These are phyloP conservation scores for Melanocharis versteri DNA, from an alignment of 2,113 vertebrate genomes.

Conservation along the genomic window DNA sequence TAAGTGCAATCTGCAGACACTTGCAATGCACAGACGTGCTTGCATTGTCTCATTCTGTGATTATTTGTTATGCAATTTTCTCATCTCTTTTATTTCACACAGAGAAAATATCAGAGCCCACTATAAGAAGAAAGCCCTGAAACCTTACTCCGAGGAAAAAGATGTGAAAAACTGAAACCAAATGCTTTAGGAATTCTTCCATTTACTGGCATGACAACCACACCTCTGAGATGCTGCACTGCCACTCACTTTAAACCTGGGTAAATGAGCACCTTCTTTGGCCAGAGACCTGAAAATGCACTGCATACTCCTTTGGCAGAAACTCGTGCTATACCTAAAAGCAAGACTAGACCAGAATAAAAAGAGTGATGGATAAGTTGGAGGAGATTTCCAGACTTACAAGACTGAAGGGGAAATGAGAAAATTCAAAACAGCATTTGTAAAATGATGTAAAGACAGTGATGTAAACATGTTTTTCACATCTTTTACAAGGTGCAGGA, in stretches of 20 bases:
- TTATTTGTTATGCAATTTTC: background rate
- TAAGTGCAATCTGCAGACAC: background rate
- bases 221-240: background rate
- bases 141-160: background rate
- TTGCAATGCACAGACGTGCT: background rate
- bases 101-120: background rate
- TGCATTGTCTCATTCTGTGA: background rate
- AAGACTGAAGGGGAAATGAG: slow-evolving; percentile 8
- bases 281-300: background rate
- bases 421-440: slow-evolving; percentile 16
- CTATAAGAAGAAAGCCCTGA: background rate
- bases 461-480: slow-evolving; percentile 1
- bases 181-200: background rate
- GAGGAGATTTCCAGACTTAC: background rate
- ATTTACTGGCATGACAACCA: background rate
- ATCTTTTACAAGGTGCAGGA: background rate
- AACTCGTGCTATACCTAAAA: background rate
- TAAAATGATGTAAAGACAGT: background rate
- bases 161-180: background rate
- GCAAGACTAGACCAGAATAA: background rate
- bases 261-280: background rate
- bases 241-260: background rate
- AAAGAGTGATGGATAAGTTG: background rate
- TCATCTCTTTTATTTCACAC: background rate
- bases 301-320: background rate